Conservation (phyloP, 2,113 vertebrate species). For the Malurus alboscapulatus region DNA sequence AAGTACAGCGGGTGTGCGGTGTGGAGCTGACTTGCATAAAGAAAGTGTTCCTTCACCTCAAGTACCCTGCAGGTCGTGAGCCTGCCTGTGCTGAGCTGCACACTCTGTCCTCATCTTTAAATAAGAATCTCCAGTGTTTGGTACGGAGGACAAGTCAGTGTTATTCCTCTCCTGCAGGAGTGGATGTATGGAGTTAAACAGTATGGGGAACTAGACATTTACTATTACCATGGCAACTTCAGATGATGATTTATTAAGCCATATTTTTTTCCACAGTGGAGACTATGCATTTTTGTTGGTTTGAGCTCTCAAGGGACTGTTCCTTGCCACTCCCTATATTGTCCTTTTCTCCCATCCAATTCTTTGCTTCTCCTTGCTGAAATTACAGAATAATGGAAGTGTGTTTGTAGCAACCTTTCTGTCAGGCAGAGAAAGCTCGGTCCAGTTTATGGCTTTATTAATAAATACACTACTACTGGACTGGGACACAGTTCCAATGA, state of each 20-base stretch:
- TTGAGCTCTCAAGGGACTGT: slow-evolving; percentile 5
- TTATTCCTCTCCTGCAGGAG: slow-evolving; percentile 66
- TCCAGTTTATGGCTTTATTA: background rate
- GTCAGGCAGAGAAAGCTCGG: background rate
- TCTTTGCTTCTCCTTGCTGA: background rate
- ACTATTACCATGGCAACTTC: slow-evolving; percentile 77
- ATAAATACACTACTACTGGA: background rate
- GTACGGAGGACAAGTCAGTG: background rate
- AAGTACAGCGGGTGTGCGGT: slow-evolving; percentile 39
- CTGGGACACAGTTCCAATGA: background rate
- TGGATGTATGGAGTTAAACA: slow-evolving; percentile 77
- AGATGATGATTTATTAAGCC: slow-evolving; percentile 89
- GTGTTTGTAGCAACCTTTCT: background rate
- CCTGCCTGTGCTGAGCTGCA: background rate
- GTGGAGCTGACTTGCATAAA: slow-evolving; percentile 63
- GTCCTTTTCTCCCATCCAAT: background rate
- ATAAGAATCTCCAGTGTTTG: slow-evolving; percentile 1
- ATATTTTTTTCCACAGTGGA: slow-evolving; percentile 47
- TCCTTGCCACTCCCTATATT: background rate
- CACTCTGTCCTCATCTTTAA: slow-evolving; percentile 29
- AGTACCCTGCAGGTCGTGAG: slow-evolving; percentile 38
- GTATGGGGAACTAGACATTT: slow-evolving; percentile 78
- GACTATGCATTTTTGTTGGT: slow-evolving; percentile 61
- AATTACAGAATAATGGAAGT: background rate
- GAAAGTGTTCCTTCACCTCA: slow-evolving; percentile 44